Evolutionary conservation across 2,113 vertebrate species (phyloP).

Genomic region (Sinosuthora webbiana): DNA sequence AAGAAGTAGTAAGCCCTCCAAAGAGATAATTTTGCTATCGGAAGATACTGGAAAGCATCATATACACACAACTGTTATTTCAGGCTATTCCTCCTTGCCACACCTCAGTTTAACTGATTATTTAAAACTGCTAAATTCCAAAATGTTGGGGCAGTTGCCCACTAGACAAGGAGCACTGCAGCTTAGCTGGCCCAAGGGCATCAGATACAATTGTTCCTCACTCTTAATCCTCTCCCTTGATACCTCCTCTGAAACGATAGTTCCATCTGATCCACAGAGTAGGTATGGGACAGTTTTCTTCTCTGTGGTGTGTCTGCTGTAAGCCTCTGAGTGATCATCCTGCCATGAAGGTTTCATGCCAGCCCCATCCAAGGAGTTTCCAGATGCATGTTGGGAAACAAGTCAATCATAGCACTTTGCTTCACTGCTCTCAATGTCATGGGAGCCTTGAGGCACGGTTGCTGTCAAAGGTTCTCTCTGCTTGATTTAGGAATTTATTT

Average conservation of each 20-base stretch:
- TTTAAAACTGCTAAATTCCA: not conserved
- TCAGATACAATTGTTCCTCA: fast-evolving
- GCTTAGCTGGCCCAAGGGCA: not conserved
- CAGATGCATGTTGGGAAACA: fast-evolving
- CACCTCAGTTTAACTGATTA: not conserved
- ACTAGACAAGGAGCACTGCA: not conserved
- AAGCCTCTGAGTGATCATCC: not conserved
- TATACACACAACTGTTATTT: not conserved
- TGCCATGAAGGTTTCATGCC: not conserved
- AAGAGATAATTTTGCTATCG: not conserved
- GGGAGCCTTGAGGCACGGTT: not conserved
- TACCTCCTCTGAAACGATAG: not conserved
- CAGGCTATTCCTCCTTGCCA: not conserved
- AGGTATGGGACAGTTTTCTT: not conserved
- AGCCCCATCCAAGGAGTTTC: not conserved
- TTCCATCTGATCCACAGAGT: not conserved
- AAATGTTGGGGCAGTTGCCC: not conserved
- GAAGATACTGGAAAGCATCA: not conserved
- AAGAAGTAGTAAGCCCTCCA: not conserved
- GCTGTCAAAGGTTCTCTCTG: not conserved
- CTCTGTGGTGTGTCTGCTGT: not conserved
- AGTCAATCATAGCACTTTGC: not conserved
- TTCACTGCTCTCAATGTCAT: not conserved
- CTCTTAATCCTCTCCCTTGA: not conserved
- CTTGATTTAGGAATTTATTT: not conserved